Evolutionary conservation across 2,113 vertebrate species (phyloP).

Genomic region (Dissostichus mawsoni): DNA sequence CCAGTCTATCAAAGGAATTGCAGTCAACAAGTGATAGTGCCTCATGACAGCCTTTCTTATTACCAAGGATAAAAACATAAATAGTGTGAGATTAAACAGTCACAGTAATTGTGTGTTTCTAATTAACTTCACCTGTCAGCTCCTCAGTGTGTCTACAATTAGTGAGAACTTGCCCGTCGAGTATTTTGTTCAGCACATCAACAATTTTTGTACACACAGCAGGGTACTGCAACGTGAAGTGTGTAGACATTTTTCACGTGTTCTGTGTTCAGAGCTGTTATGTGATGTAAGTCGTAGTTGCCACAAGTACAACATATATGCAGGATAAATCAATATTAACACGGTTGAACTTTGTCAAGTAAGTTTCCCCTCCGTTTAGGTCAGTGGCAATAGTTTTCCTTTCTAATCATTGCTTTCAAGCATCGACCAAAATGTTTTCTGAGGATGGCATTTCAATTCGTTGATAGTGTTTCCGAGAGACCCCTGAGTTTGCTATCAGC

Average conservation of each 20-base stretch:
- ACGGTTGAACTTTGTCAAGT: neutral
- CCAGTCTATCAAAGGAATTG: neutral
- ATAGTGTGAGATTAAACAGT: conserved; percentile 1
- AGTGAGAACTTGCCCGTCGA: neutral
- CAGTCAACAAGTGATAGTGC: neutral
- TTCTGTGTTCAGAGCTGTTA: neutral
- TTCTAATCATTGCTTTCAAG: conserved; percentile 11
- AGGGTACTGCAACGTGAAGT: neutral
- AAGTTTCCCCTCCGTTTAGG: neutral
- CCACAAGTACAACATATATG: neutral
- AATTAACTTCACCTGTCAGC: conserved; percentile 1
- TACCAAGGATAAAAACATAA: neutral
- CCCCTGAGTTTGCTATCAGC: conserved; percentile 37
- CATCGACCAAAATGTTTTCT: conserved; percentile 8
- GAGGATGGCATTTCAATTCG: conserved; percentile 20
- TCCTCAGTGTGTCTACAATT: neutral
- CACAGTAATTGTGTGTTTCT: neutral
- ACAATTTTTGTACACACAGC: neutral
- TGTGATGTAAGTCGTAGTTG: neutral
- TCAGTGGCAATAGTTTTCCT: neutral
- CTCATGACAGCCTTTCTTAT: neutral
- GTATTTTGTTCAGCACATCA: neutral
- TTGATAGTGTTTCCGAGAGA: conserved; percentile 3
- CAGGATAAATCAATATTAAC: neutral
- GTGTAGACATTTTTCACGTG: neutral